phyloP scores from a whole-genome alignment of 2,888 invertebrate species.

The Pocota personata region DNA sequence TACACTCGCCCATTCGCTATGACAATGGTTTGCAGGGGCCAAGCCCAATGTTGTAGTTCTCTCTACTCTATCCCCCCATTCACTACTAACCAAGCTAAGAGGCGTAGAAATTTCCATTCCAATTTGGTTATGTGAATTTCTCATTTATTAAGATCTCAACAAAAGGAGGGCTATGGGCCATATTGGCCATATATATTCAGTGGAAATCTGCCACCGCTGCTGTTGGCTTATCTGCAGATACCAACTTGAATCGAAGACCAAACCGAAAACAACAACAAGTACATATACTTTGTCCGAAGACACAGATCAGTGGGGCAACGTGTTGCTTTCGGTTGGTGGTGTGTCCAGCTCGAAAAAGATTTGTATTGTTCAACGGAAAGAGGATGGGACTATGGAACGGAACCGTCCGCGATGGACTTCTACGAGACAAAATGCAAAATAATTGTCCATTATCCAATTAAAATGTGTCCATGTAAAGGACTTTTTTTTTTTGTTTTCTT shows the following conservation, averaged over 20 bases:
- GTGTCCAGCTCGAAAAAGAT: conserved; percentile 54
- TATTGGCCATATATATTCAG: conserved; percentile 59
- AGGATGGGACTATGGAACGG: conserved; percentile 17
- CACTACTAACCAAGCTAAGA: conserved; percentile 1
- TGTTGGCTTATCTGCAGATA: conserved; percentile 63
- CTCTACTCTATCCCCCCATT: background rate
- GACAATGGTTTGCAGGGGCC: conserved; percentile 44
- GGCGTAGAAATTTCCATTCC: conserved; percentile 74
- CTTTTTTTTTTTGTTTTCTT: conserved; percentile 55
- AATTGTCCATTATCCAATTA: conserved; percentile 77
- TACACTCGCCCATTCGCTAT: conserved; percentile 67
- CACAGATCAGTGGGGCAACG: conserved; percentile 31
- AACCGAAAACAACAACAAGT: conserved; percentile 1
- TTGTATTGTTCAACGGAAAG: conserved; percentile 43
- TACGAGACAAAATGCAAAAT: conserved; percentile 75
- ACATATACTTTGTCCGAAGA: background rate
- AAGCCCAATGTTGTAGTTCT: conserved; percentile 24
- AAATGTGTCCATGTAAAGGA: conserved; percentile 75
- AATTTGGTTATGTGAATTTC: conserved; percentile 72
- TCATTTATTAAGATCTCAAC: conserved; percentile 74
- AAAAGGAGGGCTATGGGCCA: conserved; percentile 68
- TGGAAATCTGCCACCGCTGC: conserved; percentile 70
- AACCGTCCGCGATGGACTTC: conserved; percentile 58
- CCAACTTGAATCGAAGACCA: conserved; percentile 37
- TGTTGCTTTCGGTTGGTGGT: conserved; percentile 3